Evolutionary conservation across 2,113 vertebrate genomes (phyloP).

Genomic region (Siniperca chuatsi): DNA sequence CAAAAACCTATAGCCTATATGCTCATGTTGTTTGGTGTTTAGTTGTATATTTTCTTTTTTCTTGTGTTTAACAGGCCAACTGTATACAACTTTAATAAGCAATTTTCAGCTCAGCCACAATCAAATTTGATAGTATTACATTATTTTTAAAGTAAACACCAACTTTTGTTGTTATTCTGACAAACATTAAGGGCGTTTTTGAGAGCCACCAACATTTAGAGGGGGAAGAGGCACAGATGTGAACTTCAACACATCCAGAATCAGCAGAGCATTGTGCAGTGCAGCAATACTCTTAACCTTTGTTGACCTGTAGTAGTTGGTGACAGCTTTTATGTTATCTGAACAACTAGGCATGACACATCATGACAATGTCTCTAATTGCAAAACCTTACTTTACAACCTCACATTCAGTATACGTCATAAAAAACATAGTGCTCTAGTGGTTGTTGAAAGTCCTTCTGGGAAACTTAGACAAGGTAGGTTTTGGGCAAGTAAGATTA

Average conservation of each 20-base stretch:
- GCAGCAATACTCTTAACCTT: constrained; percentile 4
- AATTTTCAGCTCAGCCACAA: no score
- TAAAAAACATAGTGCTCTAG: not conserved
- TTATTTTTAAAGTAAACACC: not conserved
- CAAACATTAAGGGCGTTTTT: not conserved
- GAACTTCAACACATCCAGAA: no score
- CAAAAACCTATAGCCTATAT: not conserved
- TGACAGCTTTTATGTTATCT: constrained; percentile 6
- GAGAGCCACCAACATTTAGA: not conserved
- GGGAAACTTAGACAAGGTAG: not conserved
- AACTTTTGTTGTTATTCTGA: not conserved
- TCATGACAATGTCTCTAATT: not conserved
- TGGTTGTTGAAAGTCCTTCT: not conserved
- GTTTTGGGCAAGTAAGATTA: not conserved
- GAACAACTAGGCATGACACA: not conserved
- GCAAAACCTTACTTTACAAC: not conserved
- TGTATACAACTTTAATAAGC: not conserved
- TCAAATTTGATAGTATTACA: no score
- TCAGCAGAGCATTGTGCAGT: not conserved
- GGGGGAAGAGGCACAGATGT: not conserved
- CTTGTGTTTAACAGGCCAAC: not conserved
- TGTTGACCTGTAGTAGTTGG: not conserved
- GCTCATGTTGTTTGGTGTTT: no score
- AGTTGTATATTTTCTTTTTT: not conserved
- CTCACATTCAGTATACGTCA: not conserved